A percentile compares a stretch with the other conserved stretches of the same genome.
These are phyloP conservation scores for Drosophila subsilvestris DNA, from an alignment of 2,888 invertebrate species.

Conservation along the genomic window DNA sequence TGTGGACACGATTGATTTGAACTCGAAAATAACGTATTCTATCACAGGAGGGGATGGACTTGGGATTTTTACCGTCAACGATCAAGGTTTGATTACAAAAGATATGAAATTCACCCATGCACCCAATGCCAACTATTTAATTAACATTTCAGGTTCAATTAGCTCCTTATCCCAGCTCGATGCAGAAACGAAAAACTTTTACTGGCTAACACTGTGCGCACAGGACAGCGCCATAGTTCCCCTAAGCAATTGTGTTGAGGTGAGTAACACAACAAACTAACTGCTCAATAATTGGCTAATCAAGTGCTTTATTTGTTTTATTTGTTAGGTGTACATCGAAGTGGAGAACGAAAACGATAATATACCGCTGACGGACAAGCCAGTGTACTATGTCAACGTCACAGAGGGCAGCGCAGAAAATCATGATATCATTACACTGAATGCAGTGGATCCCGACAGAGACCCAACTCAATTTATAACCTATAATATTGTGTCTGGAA, in stretches of 20 bases:
- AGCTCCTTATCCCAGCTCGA: slow-evolving; percentile 94
- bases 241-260: slow-evolving; percentile 92
- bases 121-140: not conserved
- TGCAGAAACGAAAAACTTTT: slow-evolving; percentile 93
- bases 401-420: slow-evolving; percentile 91
- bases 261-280: slow-evolving; percentile 73
- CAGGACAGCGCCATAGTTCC: slow-evolving; percentile 96
- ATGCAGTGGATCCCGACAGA: slow-evolving; percentile 92
- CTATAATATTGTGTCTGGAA: slow-evolving; percentile 94
- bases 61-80: slow-evolving; percentile 95
- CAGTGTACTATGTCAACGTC: slow-evolving; percentile 93
- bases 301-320: not conserved
- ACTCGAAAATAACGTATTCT: slow-evolving; percentile 93
- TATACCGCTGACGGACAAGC: slow-evolving; percentile 93
- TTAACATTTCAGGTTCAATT: slow-evolving; percentile 88
- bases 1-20: slow-evolving; percentile 91
- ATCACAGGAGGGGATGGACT: slow-evolving; percentile 95
- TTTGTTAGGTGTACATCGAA: slow-evolving; percentile 89
- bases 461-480: slow-evolving; percentile 88
- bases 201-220: slow-evolving; percentile 97
- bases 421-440: slow-evolving; percentile 89
- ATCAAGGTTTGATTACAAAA: slow-evolving; percentile 88
- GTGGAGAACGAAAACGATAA: slow-evolving; percentile 98
- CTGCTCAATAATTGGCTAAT: not conserved
- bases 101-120: not conserved